phyloP scores from a whole-genome alignment of 2,797 vertebrate species.

The Danio aesculapii region DNA sequence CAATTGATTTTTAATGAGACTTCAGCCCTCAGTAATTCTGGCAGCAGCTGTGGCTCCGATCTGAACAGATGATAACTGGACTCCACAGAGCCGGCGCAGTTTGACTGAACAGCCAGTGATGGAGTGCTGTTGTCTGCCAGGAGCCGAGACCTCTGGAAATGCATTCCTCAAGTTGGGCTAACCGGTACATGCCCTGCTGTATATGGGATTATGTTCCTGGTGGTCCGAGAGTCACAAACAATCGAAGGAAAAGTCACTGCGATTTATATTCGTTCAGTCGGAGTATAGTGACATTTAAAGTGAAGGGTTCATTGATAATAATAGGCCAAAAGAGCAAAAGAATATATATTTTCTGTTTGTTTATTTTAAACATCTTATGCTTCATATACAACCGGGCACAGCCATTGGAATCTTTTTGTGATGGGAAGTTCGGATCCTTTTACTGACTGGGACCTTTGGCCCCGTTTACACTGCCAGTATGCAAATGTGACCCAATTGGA shows the following conservation, averaged over 20 bases:
- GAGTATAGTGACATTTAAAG: conserved; percentile 9
- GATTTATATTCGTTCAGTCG: neutral
- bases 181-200: neutral
- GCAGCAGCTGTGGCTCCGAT: conserved; percentile 14
- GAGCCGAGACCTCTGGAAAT: conserved; percentile 11
- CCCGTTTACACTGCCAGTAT: no score
- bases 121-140: conserved; percentile 2
- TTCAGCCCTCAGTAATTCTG: conserved; percentile 27
- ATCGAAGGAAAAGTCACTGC: neutral
- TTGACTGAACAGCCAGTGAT: conserved; percentile 20
- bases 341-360: neutral
- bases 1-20: conserved; percentile 62
- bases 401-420: no score
- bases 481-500: no score
- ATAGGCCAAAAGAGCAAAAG: neutral
- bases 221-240: neutral
- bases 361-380: neutral
- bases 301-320: neutral
- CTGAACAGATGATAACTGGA: conserved; percentile 23
- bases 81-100: neutral
- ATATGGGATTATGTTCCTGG: neutral
- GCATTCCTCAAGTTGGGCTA: conserved; percentile 17
- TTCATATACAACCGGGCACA: no score
- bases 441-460: no score
- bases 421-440: no score